A percentile compares a stretch with the other conserved stretches of the same genome.
Evolutionary conservation across 2,797 vertebrate species (phyloP).

Genomic region (Pseudochirops cupreus): DNA sequence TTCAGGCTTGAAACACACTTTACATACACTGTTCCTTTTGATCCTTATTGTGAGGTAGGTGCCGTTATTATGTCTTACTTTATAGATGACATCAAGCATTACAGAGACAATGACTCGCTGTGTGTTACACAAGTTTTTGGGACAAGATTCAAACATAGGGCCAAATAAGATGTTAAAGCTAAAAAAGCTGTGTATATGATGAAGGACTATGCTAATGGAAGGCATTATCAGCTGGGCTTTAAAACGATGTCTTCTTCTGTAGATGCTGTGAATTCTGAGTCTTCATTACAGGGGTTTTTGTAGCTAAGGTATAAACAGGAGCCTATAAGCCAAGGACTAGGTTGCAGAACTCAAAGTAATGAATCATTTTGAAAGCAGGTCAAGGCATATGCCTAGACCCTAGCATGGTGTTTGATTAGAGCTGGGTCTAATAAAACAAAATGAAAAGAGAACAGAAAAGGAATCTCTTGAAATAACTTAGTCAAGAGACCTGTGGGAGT

Average conservation of each 20-base stretch:
- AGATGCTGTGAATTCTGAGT: background rate
- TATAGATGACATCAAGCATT: background rate
- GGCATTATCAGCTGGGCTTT: background rate
- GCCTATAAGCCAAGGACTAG: background rate
- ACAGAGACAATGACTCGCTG: background rate
- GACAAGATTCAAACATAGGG: background rate
- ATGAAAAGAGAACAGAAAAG: accelerated
- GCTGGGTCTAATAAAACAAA: accelerated
- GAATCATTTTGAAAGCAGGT: background rate
- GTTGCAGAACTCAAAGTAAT: accelerated
- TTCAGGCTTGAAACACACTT: background rate
- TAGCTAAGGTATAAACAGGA: background rate
- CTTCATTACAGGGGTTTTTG: background rate
- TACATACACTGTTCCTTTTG: background rate
- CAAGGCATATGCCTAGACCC: background rate
- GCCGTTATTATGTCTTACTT: background rate
- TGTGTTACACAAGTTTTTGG: background rate
- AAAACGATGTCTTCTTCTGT: background rate
- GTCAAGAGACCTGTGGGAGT: background rate
- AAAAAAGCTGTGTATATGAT: background rate
- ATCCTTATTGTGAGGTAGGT: background rate
- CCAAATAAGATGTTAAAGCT: background rate
- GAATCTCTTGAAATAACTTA: background rate
- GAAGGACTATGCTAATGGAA: background rate
- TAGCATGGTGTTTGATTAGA: background rate